These are phyloP conservation scores for Rhamphomyia laevipes DNA, from an alignment of 2,888 invertebrate genomes.

Conservation along the genomic window DNA sequence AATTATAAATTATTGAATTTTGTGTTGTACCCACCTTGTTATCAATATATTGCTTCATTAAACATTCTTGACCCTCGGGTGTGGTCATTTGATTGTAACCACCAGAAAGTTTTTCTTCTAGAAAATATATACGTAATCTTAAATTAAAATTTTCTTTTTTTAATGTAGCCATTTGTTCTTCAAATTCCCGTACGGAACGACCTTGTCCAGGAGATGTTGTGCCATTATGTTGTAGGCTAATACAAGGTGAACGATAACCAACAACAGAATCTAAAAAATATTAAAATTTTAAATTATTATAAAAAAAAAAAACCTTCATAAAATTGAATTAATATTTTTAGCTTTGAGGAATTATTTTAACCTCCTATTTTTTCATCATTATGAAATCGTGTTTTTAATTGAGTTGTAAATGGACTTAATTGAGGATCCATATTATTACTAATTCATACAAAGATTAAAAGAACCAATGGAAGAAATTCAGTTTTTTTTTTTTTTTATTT, in stretches of 20 bases:
- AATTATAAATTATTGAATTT: no score
- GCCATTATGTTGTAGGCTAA: conserved; percentile 22
- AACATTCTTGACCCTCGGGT: conserved; percentile 23
- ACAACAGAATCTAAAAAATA: conserved; percentile 14
- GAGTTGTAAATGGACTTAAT: background rate
- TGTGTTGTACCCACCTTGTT: conserved; percentile 41
- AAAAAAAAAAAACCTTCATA: no score
- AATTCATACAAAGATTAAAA: no score
- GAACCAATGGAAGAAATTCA: no score
- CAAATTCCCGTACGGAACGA: conserved; percentile 78
- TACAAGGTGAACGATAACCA: conserved; percentile 26
- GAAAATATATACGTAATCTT: conserved; percentile 79
- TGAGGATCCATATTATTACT: no score
- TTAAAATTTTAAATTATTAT: background rate
- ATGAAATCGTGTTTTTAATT: background rate
- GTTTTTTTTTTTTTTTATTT: no score
- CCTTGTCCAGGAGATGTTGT: conserved; percentile 42
- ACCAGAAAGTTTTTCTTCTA: conserved; percentile 62
- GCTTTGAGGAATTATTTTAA: background rate
- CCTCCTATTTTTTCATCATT: conserved; percentile 6
- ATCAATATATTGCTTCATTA: conserved; percentile 52
- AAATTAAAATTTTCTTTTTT: conserved; percentile 88
- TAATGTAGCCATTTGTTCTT: conserved; percentile 69
- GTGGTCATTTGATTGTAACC: conserved; percentile 26
- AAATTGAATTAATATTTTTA: no score